phyloP scores from a whole-genome alignment of 2,113 vertebrate genomes.

The Castor canadensis region DNA sequence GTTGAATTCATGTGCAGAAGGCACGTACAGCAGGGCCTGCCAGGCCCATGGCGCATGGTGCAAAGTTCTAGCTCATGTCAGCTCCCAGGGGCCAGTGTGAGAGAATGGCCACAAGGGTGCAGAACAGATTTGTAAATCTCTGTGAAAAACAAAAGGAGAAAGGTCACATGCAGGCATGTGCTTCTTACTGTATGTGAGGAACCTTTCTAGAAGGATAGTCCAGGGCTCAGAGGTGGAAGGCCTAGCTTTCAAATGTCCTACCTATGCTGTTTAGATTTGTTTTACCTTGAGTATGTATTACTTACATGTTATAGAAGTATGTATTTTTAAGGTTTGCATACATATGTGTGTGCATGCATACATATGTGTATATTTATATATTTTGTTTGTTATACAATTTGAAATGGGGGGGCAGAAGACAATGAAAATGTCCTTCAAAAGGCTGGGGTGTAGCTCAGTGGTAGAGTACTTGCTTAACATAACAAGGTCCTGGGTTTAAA shows the following conservation, averaged over 20 bases:
- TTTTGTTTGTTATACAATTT: not conserved
- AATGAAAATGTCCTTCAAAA: not conserved
- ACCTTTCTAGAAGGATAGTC: not conserved
- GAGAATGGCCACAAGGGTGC: not conserved
- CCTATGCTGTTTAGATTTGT: not conserved
- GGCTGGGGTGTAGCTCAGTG: not conserved
- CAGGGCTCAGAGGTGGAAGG: not conserved
- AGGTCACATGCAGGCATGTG: not conserved
- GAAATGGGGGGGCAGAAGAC: not conserved
- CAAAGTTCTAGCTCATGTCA: not conserved
- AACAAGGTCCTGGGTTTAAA: not conserved
- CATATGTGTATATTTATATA: no score
- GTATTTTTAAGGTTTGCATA: not conserved
- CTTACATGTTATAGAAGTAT: not conserved
- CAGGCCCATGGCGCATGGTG: not conserved
- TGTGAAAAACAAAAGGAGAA: not conserved
- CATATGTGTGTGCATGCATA: not conserved
- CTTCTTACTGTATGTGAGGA: not conserved
- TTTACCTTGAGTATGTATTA: not conserved
- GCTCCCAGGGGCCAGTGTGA: rapidly evolving
- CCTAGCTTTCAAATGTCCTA: not conserved
- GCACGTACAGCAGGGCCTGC: no score
- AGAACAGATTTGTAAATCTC: not conserved
- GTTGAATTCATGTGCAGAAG: not conserved
- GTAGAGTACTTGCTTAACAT: not conserved